These are phyloP conservation scores for Galeopterus variegatus DNA, from an alignment of 2,113 vertebrate species.

Conservation along the genomic window DNA sequence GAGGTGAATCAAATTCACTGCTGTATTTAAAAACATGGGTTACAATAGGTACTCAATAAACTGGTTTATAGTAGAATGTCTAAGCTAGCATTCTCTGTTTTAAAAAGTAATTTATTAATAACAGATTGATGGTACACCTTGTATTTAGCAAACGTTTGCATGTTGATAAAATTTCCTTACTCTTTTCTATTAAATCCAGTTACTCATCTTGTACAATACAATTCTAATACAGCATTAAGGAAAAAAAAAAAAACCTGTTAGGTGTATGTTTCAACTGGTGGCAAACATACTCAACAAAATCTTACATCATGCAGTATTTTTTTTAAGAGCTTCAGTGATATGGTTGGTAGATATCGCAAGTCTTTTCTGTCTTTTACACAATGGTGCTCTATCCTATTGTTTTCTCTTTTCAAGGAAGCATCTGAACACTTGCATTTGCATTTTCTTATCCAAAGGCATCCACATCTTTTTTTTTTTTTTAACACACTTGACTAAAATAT, in stretches of 20 bases:
- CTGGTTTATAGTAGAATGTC: conserved; percentile 83
- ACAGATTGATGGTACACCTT: conserved; percentile 86
- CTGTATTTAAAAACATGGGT: conserved; percentile 83
- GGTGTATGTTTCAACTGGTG: conserved; percentile 86
- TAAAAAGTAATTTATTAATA: conserved; percentile 82
- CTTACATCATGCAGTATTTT: conserved; percentile 86
- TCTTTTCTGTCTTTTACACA: conserved; percentile 89
- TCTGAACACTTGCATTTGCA: conserved; percentile 86
- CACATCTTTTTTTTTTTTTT: conserved; percentile 48
- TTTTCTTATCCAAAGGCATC: conserved; percentile 87
- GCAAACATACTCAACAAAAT: conserved; percentile 87
- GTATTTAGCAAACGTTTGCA: conserved; percentile 87
- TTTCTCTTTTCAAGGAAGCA: conserved; percentile 80
- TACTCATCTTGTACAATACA: conserved; percentile 89
- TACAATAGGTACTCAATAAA: conserved; percentile 81
- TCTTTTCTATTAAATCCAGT: conserved; percentile 81
- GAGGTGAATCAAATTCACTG: conserved; percentile 81
- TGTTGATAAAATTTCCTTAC: conserved; percentile 85
- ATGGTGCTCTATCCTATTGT: conserved; percentile 89
- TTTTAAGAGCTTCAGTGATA: conserved; percentile 86
- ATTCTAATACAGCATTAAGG: conserved; percentile 87
- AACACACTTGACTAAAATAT: conserved; percentile 58
- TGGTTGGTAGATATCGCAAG: conserved; percentile 86
- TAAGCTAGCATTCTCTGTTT: conserved; percentile 83
- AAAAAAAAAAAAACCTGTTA: conserved; percentile 75